Evolutionary conservation across 2,888 invertebrate species (phyloP), one percentile per base, ranked within the genome.

Genomic region (Idaea straminata): DNA sequence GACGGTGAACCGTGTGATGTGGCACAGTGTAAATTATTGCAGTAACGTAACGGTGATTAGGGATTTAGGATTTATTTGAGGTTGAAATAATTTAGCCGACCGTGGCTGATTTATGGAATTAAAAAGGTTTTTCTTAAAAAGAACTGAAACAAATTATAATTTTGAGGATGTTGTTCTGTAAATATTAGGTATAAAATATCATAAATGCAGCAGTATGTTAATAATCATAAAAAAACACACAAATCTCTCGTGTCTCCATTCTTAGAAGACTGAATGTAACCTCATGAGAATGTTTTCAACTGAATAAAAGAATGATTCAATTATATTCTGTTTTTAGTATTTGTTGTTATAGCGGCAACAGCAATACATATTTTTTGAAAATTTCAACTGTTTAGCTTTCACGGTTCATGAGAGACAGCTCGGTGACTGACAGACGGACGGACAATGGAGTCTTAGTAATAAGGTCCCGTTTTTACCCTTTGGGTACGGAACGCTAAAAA

Each of bases 1-100:
- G 72, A 69, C 67, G 69, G 71, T 70, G 68, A 62, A 70, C 68
- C 25, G 66, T 59, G 15, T 61, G 61, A 47, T 47, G 47, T 47
- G 47, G 47, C 71, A 64, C 35, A 71, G 69, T 58, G 57, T n/a
- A 34, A 61, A 5, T 0, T 5, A n/a, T 2, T 57, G 4, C 65
- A 67, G 65, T 36, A 36, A 59, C 38, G 5, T 63, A 34, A 15
- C n/a, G 15, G 58, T 16, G 16, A 16, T 58, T 58, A 16, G 58
- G 16, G 16, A 7, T 58, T 15, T 58, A 58, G 4, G 57, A 15
- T 13, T 58, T 58, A 58, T 16, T 16, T 16, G 5, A 16, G 58
- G n/a, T 58, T 16, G 15, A 16, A 16, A 16, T 58, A 15, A 58
- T 6, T 15, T 58, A 15, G 15, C 58, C n/a, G 58, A 15, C 47